phyloP scores from a whole-genome alignment of 2,888 invertebrate genomes.

The Leucozona laternaria region DNA sequence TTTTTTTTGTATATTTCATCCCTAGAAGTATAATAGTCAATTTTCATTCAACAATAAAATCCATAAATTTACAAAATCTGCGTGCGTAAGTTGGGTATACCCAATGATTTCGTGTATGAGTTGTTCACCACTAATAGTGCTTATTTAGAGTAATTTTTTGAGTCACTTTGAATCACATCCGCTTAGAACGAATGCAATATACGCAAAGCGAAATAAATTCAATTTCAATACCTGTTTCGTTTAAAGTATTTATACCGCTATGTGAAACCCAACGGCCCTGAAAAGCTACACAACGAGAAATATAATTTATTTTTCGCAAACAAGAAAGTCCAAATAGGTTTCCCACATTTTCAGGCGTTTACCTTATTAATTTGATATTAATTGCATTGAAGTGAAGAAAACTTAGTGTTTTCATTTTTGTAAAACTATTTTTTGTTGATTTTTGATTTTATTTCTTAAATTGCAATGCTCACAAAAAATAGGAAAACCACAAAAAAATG shows the following conservation, averaged over 20 bases:
- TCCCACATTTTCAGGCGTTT: neutral
- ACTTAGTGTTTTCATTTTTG: neutral
- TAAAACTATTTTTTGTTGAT: rapidly evolving
- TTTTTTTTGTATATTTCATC: no score
- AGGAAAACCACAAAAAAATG: conserved; percentile 47
- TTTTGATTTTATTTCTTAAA: neutral
- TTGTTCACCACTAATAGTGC: neutral
- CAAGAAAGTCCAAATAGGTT: conserved; percentile 37
- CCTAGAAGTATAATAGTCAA: no score
- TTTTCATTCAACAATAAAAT: neutral
- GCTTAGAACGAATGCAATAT: conserved; percentile 32
- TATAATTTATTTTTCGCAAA: conserved; percentile 41
- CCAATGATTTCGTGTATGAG: neutral
- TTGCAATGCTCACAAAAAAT: neutral
- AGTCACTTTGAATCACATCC: conserved; percentile 59
- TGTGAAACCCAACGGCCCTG: conserved; percentile 50
- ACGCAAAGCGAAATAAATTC: conserved; percentile 35
- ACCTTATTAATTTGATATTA: conserved; percentile 23
- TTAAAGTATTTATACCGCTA: conserved; percentile 27
- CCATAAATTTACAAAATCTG: neutral
- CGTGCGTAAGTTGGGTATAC: conserved; percentile 12
- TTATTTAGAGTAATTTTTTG: conserved; percentile 43
- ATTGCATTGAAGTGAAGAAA: neutral
- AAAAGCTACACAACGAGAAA: conserved; percentile 38
- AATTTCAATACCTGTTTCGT: conserved; percentile 28